phyloP scores from a whole-genome alignment of 2,113 vertebrate genomes.

The Anhinga rufa region DNA sequence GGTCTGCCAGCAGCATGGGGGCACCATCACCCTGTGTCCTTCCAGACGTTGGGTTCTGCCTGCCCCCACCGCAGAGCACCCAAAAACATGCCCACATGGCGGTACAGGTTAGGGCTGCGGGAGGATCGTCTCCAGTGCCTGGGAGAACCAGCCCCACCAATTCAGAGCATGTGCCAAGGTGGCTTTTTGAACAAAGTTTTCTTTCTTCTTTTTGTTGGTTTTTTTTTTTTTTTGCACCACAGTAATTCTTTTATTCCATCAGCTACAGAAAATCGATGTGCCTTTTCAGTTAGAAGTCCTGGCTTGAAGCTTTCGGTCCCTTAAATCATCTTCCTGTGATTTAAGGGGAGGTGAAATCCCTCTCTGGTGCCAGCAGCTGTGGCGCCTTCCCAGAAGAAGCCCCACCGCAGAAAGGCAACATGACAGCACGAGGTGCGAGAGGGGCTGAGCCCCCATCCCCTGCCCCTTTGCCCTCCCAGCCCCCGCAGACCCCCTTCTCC shows the following conservation, averaged over 20 bases:
- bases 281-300: constrained; percentile 28
- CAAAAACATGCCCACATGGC: rapidly evolving
- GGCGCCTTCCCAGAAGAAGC: background rate
- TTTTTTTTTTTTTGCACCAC: background rate
- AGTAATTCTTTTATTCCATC: constrained; percentile 9
- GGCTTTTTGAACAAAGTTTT: background rate
- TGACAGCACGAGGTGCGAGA: background rate
- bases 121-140: background rate
- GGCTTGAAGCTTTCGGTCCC: background rate
- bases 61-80: background rate
- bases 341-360: background rate
- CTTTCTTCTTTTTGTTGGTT: background rate
- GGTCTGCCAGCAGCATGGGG: rapidly evolving
- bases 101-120: background rate
- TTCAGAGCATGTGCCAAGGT: background rate
- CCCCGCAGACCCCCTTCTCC: background rate
- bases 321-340: constrained; percentile 23
- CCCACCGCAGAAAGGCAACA: rapidly evolving
- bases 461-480: background rate
- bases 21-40: background rate
- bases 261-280: constrained; percentile 41
- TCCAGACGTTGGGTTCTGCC: background rate
- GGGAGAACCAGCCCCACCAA: background rate
- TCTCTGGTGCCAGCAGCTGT: background rate
- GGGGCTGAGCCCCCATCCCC: background rate